Evolutionary conservation across 2,113 vertebrate species (phyloP).

Genomic region (Marmota flaviventris): DNA sequence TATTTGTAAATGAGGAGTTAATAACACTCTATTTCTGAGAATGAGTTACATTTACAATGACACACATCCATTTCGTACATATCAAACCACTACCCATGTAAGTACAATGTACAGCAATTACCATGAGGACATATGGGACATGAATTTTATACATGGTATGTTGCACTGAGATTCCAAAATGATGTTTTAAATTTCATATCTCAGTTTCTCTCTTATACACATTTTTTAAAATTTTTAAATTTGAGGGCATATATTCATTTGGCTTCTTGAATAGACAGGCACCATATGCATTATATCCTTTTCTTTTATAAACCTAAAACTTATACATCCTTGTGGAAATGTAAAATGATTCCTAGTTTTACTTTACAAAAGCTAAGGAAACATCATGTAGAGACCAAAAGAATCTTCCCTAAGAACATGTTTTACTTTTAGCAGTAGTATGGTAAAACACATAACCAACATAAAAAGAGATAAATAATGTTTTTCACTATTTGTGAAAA

Average conservation of each 20-base stretch:
- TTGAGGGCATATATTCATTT: conserved; percentile 12
- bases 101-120: neutral
- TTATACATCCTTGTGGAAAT: neutral
- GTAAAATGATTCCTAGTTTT: neutral
- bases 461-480: neutral
- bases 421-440: neutral
- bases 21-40: neutral
- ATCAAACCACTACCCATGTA: neutral
- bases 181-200: neutral
- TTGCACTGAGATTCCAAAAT: conserved; percentile 7
- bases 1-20: neutral
- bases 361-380: neutral
- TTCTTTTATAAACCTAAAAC: neutral
- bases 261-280: neutral
- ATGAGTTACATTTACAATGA: neutral
- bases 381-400: neutral
- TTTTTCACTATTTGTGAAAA: neutral
- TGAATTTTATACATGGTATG: neutral
- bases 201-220: neutral
- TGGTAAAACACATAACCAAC: neutral
- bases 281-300: too few relatives aligned
- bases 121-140: neutral
- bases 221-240: neutral
- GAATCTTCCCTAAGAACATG: neutral
- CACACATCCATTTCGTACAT: fast-evolving